phyloP scores from a whole-genome alignment of 2,113 vertebrate species.

The Saimiri boliviensis region DNA sequence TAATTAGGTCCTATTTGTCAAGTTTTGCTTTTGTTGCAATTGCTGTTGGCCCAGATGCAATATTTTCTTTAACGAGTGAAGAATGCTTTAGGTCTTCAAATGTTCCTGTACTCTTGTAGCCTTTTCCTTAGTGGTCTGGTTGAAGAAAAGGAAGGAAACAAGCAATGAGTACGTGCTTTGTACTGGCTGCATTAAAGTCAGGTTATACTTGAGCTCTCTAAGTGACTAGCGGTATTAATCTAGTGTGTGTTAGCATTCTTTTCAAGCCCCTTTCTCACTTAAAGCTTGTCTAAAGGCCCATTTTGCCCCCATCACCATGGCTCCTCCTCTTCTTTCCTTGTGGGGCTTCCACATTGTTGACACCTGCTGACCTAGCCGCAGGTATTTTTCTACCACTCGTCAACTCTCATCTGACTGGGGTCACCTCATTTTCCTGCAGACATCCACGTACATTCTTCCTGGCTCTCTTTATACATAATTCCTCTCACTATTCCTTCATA shows the following conservation, averaged over 20 bases:
- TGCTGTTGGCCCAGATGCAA: background rate
- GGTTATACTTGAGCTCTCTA: background rate
- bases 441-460: background rate
- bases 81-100: background rate
- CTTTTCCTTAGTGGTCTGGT: background rate
- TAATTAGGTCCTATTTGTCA: too few species aligned
- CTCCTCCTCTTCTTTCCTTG: background rate
- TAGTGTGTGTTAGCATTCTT: background rate
- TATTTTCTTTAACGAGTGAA: background rate
- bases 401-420: background rate
- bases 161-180: background rate
- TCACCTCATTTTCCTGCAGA: background rate
- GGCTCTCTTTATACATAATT: background rate
- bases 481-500: background rate
- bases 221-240: background rate
- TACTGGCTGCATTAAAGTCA: background rate
- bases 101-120: background rate
- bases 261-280: background rate
- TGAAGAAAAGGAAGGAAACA: background rate
- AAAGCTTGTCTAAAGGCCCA: background rate
- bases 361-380: background rate
- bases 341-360: background rate
- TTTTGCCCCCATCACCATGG: background rate
- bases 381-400: background rate
- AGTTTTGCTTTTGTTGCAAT: too few species aligned